Conservation (phyloP, 2,113 vertebrate species). For the Heptranchias perlo region DNA sequence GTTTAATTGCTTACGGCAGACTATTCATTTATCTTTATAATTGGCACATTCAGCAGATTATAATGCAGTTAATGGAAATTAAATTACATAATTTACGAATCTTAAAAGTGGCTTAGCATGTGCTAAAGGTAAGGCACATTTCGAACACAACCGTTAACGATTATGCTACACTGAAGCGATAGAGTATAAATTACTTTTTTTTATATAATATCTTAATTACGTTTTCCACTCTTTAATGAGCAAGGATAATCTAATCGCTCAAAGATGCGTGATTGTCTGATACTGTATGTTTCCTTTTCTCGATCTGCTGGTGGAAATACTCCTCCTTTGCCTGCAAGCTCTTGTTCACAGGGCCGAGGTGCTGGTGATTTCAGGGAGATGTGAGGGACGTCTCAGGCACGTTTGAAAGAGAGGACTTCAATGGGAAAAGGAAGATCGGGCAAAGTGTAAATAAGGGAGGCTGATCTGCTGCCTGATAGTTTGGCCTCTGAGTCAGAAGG, state of each 20-base stretch:
- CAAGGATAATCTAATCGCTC: slow-evolving; percentile 9
- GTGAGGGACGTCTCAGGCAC: too few species aligned
- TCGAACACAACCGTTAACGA: background rate
- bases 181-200: slow-evolving; percentile 31
- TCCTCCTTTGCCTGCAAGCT: background rate
- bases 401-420: background rate
- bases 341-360: background rate
- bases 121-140: slow-evolving; percentile 16
- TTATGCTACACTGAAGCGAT: background rate
- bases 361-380: background rate
- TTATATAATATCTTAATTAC: slow-evolving; percentile 32
- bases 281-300: background rate
- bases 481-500: too few species aligned
- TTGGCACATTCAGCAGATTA: slow-evolving; percentile 38
- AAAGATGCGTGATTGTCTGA: background rate
- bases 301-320: background rate
- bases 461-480: too few species aligned
- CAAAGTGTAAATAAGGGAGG: too few species aligned
- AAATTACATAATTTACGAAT: slow-evolving; percentile 37
- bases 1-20: slow-evolving; percentile 33
- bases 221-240: slow-evolving; percentile 12
- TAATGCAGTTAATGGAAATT: slow-evolving; percentile 38
- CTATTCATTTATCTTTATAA: slow-evolving; percentile 35
- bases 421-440: background rate
- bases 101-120: slow-evolving; percentile 31